Percentiles rank a stretch among this genome's conserved stretches.
phyloP scores from a whole-genome alignment of 2,888 invertebrate species.

The Platycheirus rosarum region DNA sequence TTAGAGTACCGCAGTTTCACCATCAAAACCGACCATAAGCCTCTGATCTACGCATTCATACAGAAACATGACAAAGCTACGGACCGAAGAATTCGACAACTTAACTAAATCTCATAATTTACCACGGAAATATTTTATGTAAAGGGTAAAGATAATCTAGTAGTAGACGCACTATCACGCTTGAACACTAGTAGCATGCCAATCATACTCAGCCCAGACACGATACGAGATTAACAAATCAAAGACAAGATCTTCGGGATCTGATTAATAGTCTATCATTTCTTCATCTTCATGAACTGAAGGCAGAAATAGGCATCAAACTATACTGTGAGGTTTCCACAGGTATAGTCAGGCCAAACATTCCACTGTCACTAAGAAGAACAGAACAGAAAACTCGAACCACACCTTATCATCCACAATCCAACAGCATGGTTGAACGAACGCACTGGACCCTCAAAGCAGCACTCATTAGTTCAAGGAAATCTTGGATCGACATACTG shows the following conservation, averaged over 20 bases:
- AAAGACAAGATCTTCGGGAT: conserved; percentile 13
- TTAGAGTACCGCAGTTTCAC: neutral
- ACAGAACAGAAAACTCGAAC: too few species aligned
- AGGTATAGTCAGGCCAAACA: conserved; percentile 68
- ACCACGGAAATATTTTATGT: neutral
- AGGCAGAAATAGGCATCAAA: conserved; percentile 19
- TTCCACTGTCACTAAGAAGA: conserved; percentile 69
- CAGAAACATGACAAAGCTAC: neutral
- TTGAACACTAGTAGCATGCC: conserved; percentile 4
- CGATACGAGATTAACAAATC: conserved; percentile 5
- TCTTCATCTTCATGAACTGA: conserved; percentile 6
- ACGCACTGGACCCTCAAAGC: too few species aligned
- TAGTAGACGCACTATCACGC: neutral
- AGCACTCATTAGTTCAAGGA: too few species aligned
- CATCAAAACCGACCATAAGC: neutral
- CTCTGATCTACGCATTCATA: neutral
- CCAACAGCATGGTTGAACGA: too few species aligned
- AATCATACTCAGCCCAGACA: neutral
- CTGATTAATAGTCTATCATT: neutral
- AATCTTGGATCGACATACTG: too few species aligned
- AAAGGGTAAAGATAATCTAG: conserved; percentile 1
- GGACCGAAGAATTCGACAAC: neutral
- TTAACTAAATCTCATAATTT: conserved; percentile 11
- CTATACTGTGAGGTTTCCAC: conserved; percentile 72
- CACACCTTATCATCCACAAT: too few species aligned